Evolutionary conservation across 2,113 vertebrate species (phyloP).

Genomic region (Scomber scombrus): DNA sequence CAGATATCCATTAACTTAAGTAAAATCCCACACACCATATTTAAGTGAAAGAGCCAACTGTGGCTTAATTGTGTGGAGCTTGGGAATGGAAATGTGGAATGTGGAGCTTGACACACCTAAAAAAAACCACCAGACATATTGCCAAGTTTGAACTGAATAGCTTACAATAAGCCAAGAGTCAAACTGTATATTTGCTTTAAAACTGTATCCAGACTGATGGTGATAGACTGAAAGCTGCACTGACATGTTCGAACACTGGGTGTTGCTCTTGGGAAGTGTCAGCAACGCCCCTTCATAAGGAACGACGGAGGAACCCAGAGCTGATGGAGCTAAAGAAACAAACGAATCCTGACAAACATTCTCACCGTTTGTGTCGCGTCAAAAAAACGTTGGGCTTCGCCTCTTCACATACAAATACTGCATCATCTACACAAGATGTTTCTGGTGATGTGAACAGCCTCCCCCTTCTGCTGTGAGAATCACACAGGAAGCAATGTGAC

Average conservation of each 20-base stretch:
- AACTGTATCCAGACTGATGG: neutral
- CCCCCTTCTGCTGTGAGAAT: neutral
- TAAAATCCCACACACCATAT: too few relatives aligned
- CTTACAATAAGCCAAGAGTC: neutral
- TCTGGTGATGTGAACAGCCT: neutral
- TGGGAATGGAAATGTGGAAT: too few relatives aligned
- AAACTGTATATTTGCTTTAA: neutral
- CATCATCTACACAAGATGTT: neutral
- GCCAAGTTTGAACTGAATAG: too few relatives aligned
- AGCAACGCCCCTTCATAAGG: neutral
- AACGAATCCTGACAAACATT: conserved; percentile 34
- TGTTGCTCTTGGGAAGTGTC: conserved; percentile 60
- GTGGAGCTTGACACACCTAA: too few relatives aligned
- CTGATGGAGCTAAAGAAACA: conserved; percentile 27
- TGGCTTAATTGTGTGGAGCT: neutral
- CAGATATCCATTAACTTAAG: neutral
- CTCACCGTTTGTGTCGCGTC: neutral
- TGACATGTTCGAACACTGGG: conserved; percentile 47
- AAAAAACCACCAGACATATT: too few relatives aligned
- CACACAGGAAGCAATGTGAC: conserved; percentile 41
- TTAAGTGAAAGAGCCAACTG: neutral
- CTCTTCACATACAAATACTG: conserved; percentile 11
- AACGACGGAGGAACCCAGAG: neutral
- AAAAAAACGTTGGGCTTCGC: neutral
- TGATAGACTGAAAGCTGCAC: conserved; percentile 7